Evolutionary conservation across 2,113 vertebrate genomes (phyloP).

Genomic region (Clarias batrachus): DNA sequence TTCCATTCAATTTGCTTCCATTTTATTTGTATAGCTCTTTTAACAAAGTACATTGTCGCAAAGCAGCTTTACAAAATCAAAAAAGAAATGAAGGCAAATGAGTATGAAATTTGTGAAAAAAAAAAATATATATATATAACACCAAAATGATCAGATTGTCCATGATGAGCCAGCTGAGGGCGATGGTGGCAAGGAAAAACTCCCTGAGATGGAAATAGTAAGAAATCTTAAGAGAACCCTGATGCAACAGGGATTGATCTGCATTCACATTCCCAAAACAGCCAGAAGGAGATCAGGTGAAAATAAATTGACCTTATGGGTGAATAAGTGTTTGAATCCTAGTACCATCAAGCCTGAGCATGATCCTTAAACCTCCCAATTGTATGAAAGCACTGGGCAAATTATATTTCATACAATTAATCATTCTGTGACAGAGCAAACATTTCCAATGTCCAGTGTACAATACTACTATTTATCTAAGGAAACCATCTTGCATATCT

Average conservation of each 20-base stretch:
- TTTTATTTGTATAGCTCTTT: too few species aligned
- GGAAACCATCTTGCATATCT: not conserved
- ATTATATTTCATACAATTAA: not conserved
- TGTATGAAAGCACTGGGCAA: not conserved
- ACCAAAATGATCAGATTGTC: too few species aligned
- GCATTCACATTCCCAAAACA: not conserved
- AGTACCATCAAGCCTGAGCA: not conserved
- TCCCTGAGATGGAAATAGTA: too few species aligned
- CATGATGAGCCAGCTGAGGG: too few species aligned
- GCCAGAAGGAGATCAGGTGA: not conserved
- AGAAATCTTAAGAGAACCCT: too few species aligned
- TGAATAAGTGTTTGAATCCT: not conserved
- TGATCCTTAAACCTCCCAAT: not conserved
- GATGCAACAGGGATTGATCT: too few species aligned
- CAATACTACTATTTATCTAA: not conserved
- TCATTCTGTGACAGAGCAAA: not conserved
- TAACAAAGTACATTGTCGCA: too few species aligned
- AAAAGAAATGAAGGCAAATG: too few species aligned
- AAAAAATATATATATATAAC: too few species aligned
- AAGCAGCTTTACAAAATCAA: too few species aligned
- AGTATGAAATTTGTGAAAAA: too few species aligned
- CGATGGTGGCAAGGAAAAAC: too few species aligned
- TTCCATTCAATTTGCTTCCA: not conserved
- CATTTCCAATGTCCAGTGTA: not conserved
- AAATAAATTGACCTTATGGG: not conserved